A percentile compares a stretch with the other conserved stretches of the same genome.
These are phyloP conservation scores for Pachypsylla venusta DNA, from an alignment of 1,140 invertebrate genomes.

Conservation along the genomic window DNA sequence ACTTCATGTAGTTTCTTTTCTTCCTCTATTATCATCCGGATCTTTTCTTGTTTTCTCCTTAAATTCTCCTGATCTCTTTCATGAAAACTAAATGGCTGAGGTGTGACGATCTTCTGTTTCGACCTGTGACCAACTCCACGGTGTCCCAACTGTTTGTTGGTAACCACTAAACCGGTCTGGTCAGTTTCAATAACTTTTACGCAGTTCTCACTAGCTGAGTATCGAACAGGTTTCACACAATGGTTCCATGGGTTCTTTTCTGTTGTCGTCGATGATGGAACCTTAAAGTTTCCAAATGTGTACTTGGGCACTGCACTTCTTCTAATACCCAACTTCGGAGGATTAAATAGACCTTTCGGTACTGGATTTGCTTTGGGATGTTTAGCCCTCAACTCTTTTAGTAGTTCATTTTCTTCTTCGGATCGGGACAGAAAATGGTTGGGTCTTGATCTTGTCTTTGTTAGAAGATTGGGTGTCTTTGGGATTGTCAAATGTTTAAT, in stretches of 20 bases:
- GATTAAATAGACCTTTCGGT: constrained; percentile 2
- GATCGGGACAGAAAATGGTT: neutral
- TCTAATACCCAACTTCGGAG: neutral
- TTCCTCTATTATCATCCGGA: neutral
- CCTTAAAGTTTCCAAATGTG: too few relatives aligned
- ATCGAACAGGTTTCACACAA: neutral
- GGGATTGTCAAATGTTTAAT: neutral
- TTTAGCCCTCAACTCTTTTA: neutral
- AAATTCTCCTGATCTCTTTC: neutral
- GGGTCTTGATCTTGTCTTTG: neutral
- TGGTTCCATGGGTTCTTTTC: too few relatives aligned
- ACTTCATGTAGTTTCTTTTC: neutral
- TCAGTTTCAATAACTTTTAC: constrained; percentile 1
- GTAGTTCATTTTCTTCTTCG: neutral
- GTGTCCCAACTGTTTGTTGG: neutral
- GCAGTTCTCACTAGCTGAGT: neutral
- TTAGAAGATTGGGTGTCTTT: constrained; percentile 5
- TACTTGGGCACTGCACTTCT: neutral
- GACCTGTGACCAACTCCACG: neutral
- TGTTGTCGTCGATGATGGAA: too few relatives aligned
- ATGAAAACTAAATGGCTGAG: neutral
- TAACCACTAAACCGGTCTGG: neutral
- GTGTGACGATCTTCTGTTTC: neutral
- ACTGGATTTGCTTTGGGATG: neutral
- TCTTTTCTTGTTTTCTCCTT: neutral